These are phyloP conservation scores for Scomber japonicus DNA, from an alignment of 2,113 vertebrate genomes.

Conservation along the genomic window DNA sequence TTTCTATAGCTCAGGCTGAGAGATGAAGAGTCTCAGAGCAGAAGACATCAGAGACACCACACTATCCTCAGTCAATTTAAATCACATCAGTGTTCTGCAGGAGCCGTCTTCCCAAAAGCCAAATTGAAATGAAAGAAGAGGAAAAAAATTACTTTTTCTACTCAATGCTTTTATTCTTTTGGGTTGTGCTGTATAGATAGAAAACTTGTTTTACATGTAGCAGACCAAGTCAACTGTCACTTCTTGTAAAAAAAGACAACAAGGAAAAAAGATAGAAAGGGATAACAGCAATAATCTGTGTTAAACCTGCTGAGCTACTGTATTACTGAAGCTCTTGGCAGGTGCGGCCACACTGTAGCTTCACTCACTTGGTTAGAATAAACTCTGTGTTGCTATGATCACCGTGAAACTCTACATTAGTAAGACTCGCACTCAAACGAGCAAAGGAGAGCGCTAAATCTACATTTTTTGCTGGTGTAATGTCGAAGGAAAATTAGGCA, in stretches of 20 bases:
- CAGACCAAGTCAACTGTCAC: constrained; percentile 51
- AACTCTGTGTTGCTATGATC: constrained; percentile 35
- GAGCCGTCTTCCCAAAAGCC: constrained; percentile 19
- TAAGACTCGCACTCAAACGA: background rate
- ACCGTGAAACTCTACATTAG: constrained; percentile 41
- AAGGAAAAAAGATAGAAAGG: background rate
- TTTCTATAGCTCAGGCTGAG: constrained; percentile 14
- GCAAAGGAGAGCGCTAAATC: constrained; percentile 17
- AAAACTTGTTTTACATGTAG: constrained; percentile 45
- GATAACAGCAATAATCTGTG: constrained; percentile 40
- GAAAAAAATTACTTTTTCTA: constrained; percentile 21
- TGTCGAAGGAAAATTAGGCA: constrained; percentile 31
- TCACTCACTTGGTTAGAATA: constrained; percentile 56
- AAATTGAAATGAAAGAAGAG: constrained; percentile 28
- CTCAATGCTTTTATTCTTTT: constrained; percentile 30
- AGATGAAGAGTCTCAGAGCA: constrained; percentile 22
- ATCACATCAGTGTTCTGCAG: constrained; percentile 43
- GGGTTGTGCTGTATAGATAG: constrained; percentile 33
- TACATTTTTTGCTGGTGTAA: background rate
- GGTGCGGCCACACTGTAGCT: constrained; percentile 36
- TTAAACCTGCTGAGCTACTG: constrained; percentile 49
- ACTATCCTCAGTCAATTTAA: constrained; percentile 51
- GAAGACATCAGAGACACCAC: constrained; percentile 46
- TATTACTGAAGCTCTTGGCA: constrained; percentile 52
- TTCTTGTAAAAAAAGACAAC: constrained; percentile 40